Percentiles rank a stretch among this genome's conserved stretches.
Evolutionary conservation across 1,140 invertebrate genomes (phyloP).

Genomic region (Antheraea pernyi): DNA sequence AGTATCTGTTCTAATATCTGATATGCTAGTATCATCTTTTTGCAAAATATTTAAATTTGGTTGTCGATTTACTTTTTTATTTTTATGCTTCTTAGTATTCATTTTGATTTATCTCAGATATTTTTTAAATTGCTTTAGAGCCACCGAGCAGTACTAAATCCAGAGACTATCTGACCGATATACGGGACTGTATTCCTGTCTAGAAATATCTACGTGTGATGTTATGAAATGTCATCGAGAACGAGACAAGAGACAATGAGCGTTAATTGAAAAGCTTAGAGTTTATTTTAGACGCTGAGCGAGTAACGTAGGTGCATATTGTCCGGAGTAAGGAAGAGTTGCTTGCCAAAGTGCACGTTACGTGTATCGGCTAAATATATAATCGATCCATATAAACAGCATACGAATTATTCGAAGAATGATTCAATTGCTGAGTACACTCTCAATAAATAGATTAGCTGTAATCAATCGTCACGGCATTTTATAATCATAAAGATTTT

Average conservation of each 20-base stretch:
- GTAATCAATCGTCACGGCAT: too few relatives aligned
- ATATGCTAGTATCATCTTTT: conserved; percentile 21
- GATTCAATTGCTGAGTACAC: background rate
- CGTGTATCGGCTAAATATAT: conserved; percentile 42
- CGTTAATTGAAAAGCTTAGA: background rate
- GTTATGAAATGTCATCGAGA: conserved; percentile 57
- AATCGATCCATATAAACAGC: conserved; percentile 9
- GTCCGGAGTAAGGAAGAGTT: conserved; percentile 56
- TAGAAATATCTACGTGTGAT: conserved; percentile 47
- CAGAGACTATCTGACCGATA: conserved; percentile 52
- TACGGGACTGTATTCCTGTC: conserved; percentile 55
- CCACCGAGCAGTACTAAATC: conserved; percentile 35
- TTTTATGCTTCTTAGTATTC: conserved; percentile 63
- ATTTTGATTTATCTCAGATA: conserved; percentile 31
- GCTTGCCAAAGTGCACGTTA: conserved; percentile 61
- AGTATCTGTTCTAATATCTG: background rate
- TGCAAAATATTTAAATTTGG: conserved; percentile 27
- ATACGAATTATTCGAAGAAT: conserved; percentile 1
- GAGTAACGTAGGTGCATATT: conserved; percentile 32
- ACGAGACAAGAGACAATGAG: background rate
- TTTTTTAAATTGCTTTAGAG: background rate
- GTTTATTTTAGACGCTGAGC: conserved; percentile 26
- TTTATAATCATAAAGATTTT: too few relatives aligned
- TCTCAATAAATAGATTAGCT: background rate
- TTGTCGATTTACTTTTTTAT: conserved; percentile 52